phyloP scores from a whole-genome alignment of 2,113 vertebrate genomes.

The Neogale vison region DNA sequence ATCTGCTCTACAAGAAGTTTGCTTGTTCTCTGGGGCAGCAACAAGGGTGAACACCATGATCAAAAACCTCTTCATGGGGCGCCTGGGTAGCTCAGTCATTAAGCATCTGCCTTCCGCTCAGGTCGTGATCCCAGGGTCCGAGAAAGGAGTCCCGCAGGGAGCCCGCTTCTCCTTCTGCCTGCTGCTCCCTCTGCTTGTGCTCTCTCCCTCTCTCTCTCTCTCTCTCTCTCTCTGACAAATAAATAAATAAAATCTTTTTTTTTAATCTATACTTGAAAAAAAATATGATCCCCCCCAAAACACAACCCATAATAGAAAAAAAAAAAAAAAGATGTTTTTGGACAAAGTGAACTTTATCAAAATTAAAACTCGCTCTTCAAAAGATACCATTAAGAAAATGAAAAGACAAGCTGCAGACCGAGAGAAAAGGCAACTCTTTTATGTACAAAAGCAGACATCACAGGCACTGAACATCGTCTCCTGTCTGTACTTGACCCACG shows the following conservation, averaged over 20 bases:
- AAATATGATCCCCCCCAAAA: not conserved
- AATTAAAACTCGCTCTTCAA: constrained; percentile 22
- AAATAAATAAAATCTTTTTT: no score
- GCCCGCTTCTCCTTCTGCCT: no score
- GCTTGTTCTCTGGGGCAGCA: not conserved
- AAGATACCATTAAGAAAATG: not conserved
- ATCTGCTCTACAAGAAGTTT: not conserved
- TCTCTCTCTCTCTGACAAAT: no score
- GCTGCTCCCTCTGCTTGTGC: no score
- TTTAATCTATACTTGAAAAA: no score
- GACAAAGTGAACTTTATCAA: not conserved
- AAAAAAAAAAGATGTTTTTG: not conserved
- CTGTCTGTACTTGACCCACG: constrained; percentile 36
- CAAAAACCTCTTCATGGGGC: not conserved
- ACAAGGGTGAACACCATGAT: not conserved
- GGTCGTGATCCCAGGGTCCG: no score
- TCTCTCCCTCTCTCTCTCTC: no score
- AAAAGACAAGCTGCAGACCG: not conserved
- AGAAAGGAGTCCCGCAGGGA: no score
- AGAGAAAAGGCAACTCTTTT: not conserved
- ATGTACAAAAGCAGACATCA: not conserved
- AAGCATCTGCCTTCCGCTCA: no score
- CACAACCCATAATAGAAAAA: not conserved
- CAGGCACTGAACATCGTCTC: not conserved
- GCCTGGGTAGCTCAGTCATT: no score